Base-by-base conservation (phyloP, 2,797 vertebrate genomes). In the Echeneis naucrates region DNA sequence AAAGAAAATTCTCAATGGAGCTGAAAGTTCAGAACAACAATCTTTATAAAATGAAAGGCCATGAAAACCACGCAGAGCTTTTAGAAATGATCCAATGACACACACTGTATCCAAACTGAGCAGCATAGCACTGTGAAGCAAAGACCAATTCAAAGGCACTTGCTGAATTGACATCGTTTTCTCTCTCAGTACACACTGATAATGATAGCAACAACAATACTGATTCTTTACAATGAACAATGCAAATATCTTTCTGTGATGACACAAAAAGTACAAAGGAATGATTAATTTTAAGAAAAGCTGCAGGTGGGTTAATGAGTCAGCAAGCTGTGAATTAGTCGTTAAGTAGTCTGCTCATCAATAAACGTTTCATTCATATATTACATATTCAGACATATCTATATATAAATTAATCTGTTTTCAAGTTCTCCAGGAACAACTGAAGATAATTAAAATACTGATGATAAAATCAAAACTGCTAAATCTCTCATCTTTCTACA, bases 101-200 rank as follows among this genome's bases (percentile, higher is more conserved):
- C 45, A 58, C 7, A 45, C 3, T 7, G 50, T 64, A 77, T 59
- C 68, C 66, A 55, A 68, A 47, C 1, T 13, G 26, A 88, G 80
- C 82, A 83, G 84, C 81, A 72, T 30, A 38, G 35, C 56, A 60
- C 40, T 58, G 55, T 27, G 37, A 77, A 70, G 72, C 72, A 1
- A 72, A 14, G 61, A 35, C 71, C 51, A n/a, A 68, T 72, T 82
- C 30, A 74, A 82, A 92, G 90, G 90, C 91, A 91, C 88, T 89
- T 87, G 55, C 40, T 85, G 77, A 90, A 86, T 72, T 59, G 54
- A 27, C 9, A 40, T 14, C 23, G 17, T 35, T 50, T 7, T 59
- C 11, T 48, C 68, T 23, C 17, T 68, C 4, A 66, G 12, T 16
- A 55, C 32, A 59, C 35, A 56, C 26, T 9, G 47, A 71, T 12